These are phyloP conservation scores for Ectemnius lituratus DNA, from an alignment of 2,888 invertebrate species.

Conservation along the genomic window DNA sequence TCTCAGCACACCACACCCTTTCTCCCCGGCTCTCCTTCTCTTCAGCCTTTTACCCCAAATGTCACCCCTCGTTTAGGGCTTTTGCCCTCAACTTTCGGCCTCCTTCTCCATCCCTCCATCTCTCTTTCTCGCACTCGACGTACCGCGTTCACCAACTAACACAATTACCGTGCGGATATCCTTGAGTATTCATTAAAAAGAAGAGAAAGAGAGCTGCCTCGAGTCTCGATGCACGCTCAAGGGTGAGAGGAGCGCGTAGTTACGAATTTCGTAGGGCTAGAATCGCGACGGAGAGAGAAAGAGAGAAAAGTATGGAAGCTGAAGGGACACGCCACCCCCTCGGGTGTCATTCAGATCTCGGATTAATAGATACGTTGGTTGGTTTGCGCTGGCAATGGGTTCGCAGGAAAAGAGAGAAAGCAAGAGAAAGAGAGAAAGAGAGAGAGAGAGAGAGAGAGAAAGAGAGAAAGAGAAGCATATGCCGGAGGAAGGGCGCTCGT, in stretches of 20 bases:
- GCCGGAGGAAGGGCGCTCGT: too few relatives aligned
- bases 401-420: constrained; percentile 16
- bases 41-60: constrained; percentile 61
- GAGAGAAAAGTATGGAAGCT: constrained; percentile 9
- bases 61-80: constrained; percentile 64
- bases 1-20: constrained; percentile 61
- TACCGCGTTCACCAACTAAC: constrained; percentile 68
- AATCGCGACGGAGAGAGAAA: constrained; percentile 45
- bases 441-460: constrained; percentile 12
- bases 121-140: constrained; percentile 6
- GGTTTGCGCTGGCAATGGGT: constrained; percentile 63
- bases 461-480: constrained; percentile 6
- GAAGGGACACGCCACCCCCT: constrained; percentile 69
- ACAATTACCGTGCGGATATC: constrained; percentile 69
- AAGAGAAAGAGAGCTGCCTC: constrained; percentile 58
- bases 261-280: constrained; percentile 71
- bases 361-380: constrained; percentile 76
- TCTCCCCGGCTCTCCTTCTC: constrained; percentile 35
- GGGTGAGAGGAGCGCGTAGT: constrained; percentile 55
- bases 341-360: constrained; percentile 74
- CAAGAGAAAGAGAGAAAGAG: neutral
- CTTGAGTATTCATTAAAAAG: constrained; percentile 72
- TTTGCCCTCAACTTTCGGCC: constrained; percentile 32
- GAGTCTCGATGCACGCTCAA: constrained; percentile 54
- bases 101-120: constrained; percentile 5